Conservation (phyloP, 2,113 vertebrate species). For the Electrona antarctica region DNA sequence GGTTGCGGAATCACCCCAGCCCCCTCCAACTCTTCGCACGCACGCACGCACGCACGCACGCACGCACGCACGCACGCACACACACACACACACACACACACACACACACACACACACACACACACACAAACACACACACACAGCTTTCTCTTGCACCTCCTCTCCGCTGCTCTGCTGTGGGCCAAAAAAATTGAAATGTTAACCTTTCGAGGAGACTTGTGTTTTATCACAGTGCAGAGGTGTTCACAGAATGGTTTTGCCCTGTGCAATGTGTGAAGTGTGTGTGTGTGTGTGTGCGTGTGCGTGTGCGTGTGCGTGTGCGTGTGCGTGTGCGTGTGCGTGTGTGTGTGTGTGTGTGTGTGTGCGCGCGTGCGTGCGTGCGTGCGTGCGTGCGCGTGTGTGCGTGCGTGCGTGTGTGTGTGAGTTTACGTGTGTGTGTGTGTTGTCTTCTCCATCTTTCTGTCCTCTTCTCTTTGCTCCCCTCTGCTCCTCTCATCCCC, state of each 20-base stretch:
- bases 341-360: constrained; percentile 2
- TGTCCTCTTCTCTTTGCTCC: constrained; percentile 50
- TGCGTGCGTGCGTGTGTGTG: neutral
- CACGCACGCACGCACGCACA: neutral
- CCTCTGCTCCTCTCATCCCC: constrained; percentile 8
- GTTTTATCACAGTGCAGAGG: constrained; percentile 70
- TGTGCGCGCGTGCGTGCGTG: neutral
- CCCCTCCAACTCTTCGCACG: neutral
- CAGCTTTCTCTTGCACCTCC: constrained; percentile 31
- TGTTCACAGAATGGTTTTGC: constrained; percentile 23
- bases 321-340: neutral
- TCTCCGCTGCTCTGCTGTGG: constrained; percentile 46
- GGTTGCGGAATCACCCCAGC: constrained; percentile 26
- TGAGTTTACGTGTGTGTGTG: no score
- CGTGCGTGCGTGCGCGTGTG: constrained; percentile 10
- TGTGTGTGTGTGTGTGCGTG: constrained; percentile 12
- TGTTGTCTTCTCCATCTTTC: neutral
- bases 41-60: neutral
- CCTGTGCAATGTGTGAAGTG: constrained; percentile 12
- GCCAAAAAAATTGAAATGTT: constrained; percentile 67
- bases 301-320: constrained; percentile 4
- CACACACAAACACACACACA: constrained; percentile 14
- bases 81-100: constrained; percentile 21
- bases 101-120: neutral
- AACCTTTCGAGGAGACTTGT: constrained; percentile 77